Base-by-base conservation (phyloP, 2,797 vertebrate species). In the Macropus fuliginosus region DNA sequence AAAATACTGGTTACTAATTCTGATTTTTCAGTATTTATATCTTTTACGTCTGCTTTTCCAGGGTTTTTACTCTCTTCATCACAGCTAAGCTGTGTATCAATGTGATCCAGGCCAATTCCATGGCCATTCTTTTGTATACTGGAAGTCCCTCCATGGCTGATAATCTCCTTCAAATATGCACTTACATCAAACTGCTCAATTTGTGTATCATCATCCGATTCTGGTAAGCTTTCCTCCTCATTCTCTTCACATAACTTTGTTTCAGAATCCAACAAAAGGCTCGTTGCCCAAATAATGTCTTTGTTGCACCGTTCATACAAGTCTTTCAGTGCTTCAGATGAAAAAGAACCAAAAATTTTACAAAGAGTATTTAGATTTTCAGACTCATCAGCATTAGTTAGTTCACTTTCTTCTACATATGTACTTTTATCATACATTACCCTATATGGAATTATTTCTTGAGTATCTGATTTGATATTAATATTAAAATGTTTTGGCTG, bases 241-340 rank as follows among this genome's bases (percentile, higher is more conserved):
- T 99, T 98, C 28, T 99, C 99, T 97, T 98, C 99, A 96, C 98
- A 98, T 91, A 99, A 98, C 97, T 99, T 99, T 97, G 99, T 99
- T 95, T 99, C 99, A n/a, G 99, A 99, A 98, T 99, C 99, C 97
- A 99, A 98, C 91, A 99, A 98, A 94, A 99, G 98, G 97, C 99
- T 99, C 81, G 99, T 99, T 91, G 99, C 99, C 99, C 99, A 99
- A 92, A 99, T 99, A 94, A 99, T 98, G 98, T 99, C 99, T 97
- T 99, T 99, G 96, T 99, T 99, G 98, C 99, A 99, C 97, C 99
- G 99, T 97, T 99, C 99, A 98, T 99, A 99, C 90, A 99, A 98
- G 98, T 99, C 99, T 96, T 99, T 99, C 92, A 99, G 97, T 34
- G 99, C 99, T 98, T 99, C 99, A 96, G 99, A 99, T 90, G 99